Evolutionary conservation across 2,888 invertebrate genomes (phyloP).

Genomic region (Diloba caeruleocephala): DNA sequence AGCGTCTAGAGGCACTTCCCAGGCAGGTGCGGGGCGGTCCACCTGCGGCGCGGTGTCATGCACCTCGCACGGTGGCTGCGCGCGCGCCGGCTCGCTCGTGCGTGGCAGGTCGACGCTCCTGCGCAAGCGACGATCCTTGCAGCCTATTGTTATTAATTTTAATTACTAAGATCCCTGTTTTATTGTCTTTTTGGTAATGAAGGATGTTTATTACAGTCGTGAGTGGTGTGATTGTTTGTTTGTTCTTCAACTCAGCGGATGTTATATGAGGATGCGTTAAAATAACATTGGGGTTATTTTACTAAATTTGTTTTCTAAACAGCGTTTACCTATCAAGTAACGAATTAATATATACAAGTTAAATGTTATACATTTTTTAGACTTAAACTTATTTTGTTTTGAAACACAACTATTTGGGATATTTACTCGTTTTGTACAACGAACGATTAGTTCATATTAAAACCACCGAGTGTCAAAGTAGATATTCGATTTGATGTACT

Average conservation of each 20-base stretch:
- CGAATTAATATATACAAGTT: too few species aligned
- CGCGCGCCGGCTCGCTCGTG: slow-evolving; percentile 73
- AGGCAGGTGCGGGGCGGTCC: slow-evolving; percentile 59
- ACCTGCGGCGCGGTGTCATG: slow-evolving; percentile 69
- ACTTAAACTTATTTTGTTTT: too few species aligned
- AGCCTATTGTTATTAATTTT: slow-evolving; percentile 49
- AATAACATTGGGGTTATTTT: too few species aligned
- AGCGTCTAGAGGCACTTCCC: slow-evolving; percentile 51
- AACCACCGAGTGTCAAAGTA: too few species aligned
- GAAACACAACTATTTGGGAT: too few species aligned
- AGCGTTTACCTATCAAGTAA: too few species aligned
- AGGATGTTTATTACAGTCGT: slow-evolving; percentile 12
- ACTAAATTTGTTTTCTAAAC: too few species aligned
- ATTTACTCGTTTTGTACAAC: too few species aligned
- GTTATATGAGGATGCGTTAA: neutral
- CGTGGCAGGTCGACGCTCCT: slow-evolving; percentile 73
- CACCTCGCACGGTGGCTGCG: slow-evolving; percentile 80
- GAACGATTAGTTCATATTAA: too few species aligned
- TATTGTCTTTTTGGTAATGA: slow-evolving; percentile 23
- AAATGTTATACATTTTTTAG: too few species aligned
- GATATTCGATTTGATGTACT: too few species aligned
- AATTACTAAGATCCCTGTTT: slow-evolving; percentile 41
- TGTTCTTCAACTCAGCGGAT: neutral
- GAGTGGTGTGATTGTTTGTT: neutral
- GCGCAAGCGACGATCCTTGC: slow-evolving; percentile 49